phyloP scores from a whole-genome alignment of 2,888 invertebrate genomes.

The Agrochola lota region DNA sequence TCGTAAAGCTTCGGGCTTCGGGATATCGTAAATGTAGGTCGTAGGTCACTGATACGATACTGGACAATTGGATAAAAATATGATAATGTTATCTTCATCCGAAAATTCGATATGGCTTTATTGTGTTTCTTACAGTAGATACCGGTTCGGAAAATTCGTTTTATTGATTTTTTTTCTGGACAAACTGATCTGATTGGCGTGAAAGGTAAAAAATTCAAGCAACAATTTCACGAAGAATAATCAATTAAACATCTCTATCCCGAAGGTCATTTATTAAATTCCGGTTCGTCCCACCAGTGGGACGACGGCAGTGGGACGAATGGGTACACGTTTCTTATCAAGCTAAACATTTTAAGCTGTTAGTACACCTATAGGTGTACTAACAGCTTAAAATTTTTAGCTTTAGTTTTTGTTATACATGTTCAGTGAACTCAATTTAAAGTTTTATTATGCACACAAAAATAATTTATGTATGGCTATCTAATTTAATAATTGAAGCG shows the following conservation, averaged over 20 bases:
- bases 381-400: too few relatives aligned
- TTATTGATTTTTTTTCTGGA: background rate
- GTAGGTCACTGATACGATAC: conserved; percentile 17
- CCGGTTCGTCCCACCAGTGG: too few relatives aligned
- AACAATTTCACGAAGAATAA: background rate
- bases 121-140: background rate
- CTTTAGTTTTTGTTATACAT: too few relatives aligned
- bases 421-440: background rate
- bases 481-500: too few relatives aligned
- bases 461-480: background rate
- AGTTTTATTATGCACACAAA: background rate
- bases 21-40: conserved; percentile 56
- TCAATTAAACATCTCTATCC: background rate
- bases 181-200: too few relatives aligned
- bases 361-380: too few relatives aligned
- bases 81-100: conserved; percentile 6
- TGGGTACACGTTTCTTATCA: background rate
- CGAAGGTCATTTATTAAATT: too few relatives aligned
- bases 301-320: too few relatives aligned
- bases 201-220: background rate
- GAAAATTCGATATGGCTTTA: conserved; percentile 7
- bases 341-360: background rate
- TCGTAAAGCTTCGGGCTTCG: conserved; percentile 34
- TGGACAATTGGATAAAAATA: conserved; percentile 36
- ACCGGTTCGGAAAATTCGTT: background rate